Base-by-base conservation (phyloP, 2,113 vertebrate species). In the Syngnathus typhle region DNA sequence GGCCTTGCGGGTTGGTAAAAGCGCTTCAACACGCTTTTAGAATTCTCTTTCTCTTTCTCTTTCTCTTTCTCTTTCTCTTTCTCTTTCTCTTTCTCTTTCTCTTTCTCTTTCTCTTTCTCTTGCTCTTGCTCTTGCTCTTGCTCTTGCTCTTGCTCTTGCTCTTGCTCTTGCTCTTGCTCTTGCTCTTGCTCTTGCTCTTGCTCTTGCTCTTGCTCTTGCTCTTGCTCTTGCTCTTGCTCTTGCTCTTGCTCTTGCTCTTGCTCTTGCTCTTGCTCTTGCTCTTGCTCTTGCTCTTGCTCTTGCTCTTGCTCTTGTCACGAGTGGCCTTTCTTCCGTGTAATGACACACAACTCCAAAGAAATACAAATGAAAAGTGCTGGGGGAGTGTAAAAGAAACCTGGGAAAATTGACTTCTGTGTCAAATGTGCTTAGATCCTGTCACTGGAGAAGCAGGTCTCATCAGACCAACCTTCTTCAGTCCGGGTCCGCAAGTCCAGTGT, bases 381-480 rank as follows among this genome's bases (percentile, higher is more conserved):
- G 55, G 7, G 15, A 46, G 32, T 54, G 21, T 13, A 19, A 37
- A 23, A 60, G 52, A 46, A 70, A 67, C 7, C 3, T 69, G 49
- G 38, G 1, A 32, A 12, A 46, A 61, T 12, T 73, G 70, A 36
- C 8, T 61, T 32, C 54, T 60, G 5, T 39, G 8, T 64, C 38
- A 52, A 11, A 47, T 55, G 3, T 10, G 11, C 64, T 1, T 60
- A 98, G 97, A 88, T 99, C 32, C 93, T 99, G 65, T 93, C 88
- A 71, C 84, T 96, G 56, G 94, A 96, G 86, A 96, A 92, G 70
- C 93, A 84, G 76, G 77, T 83, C 7, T 87, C 91, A 44, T 89
- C 93, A 38, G 93, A 93, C 75, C 89, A 93, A 75, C 94, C 93
- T 11, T 95, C 95, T 43, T 91, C 92, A 4, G 93, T 95, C 64